A percentile compares a stretch with the other conserved stretches of the same genome.
Conservation (phyloP, 2,113 vertebrate species). For the Oreochromis tanganicae region DNA sequence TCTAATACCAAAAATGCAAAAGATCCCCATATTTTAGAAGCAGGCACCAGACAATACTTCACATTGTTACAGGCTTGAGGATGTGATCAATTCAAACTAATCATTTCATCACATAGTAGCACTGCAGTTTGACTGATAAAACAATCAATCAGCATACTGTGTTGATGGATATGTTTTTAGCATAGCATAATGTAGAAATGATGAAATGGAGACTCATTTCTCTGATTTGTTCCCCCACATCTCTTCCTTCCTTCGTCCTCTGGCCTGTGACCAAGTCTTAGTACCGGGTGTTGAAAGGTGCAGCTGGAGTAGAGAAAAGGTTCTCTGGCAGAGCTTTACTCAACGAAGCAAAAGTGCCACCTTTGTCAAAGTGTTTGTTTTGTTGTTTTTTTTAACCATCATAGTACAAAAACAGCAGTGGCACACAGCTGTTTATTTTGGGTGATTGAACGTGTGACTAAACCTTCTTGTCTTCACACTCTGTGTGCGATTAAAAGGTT, state of each 20-base stretch:
- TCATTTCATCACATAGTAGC: background rate
- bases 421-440: background rate
- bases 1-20: background rate
- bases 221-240: background rate
- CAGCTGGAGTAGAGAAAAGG: background rate
- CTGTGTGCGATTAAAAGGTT: background rate
- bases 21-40: background rate
- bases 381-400: background rate
- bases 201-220: background rate
- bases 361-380: rapidly evolving
- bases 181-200: background rate
- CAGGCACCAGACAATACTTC: background rate
- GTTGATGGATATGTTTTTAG: background rate
- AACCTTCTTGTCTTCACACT: background rate
- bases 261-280: background rate
- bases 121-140: background rate
- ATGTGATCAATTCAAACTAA: background rate
- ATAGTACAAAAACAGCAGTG: background rate
- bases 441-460: background rate
- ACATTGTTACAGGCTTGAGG: background rate
- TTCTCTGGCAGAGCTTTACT: background rate
- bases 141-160: background rate
- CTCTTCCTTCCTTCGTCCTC: background rate
- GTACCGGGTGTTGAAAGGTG: background rate
- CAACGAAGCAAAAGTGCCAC: background rate